Percentiles rank a stretch among this genome's conserved stretches.
Conservation (phyloP, 2,888 invertebrate species). For the Dusona sp. region DNA sequence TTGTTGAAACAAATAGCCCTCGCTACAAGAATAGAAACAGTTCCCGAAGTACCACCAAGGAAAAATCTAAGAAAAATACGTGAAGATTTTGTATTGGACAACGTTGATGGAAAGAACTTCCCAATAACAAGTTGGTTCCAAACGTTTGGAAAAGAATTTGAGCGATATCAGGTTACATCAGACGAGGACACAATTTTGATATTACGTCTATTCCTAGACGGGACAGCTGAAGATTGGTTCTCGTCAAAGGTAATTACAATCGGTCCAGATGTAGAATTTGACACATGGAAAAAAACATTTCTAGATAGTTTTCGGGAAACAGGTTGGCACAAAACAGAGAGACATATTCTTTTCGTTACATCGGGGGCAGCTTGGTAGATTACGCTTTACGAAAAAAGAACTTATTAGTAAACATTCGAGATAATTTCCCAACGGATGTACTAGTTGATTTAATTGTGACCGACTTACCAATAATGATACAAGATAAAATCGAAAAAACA, state of each 20-base stretch:
- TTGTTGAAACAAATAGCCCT: conserved; percentile 58
- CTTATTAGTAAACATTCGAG: conserved; percentile 59
- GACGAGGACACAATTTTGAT: conserved; percentile 63
- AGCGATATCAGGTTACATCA: conserved; percentile 57
- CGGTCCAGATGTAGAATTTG: conserved; percentile 57
- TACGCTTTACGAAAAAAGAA: conserved; percentile 66
- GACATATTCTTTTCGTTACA: conserved; percentile 62
- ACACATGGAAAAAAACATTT: conserved; percentile 57
- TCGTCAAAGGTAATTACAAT: conserved; percentile 63
- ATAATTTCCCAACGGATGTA: conserved; percentile 54
- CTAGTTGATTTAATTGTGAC: conserved; percentile 48
- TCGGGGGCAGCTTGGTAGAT: conserved; percentile 60
- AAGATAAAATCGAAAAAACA: conserved; percentile 54
- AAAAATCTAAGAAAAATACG: conserved; percentile 60
- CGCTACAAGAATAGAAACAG: conserved; percentile 51
- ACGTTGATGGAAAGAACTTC: conserved; percentile 61
- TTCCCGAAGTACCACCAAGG: conserved; percentile 25
- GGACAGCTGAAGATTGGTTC: conserved; percentile 65
- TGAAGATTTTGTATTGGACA: conserved; percentile 60
- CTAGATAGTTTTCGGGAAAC: conserved; percentile 64
- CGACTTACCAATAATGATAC: conserved; percentile 48
- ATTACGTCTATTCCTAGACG: conserved; percentile 58
- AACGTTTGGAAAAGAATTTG: conserved; percentile 66
- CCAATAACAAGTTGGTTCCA: conserved; percentile 60
- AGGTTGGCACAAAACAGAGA: conserved; percentile 61